Base-by-base conservation (phyloP, 2,113 vertebrate genomes). In the Ammospiza caudacuta region DNA sequence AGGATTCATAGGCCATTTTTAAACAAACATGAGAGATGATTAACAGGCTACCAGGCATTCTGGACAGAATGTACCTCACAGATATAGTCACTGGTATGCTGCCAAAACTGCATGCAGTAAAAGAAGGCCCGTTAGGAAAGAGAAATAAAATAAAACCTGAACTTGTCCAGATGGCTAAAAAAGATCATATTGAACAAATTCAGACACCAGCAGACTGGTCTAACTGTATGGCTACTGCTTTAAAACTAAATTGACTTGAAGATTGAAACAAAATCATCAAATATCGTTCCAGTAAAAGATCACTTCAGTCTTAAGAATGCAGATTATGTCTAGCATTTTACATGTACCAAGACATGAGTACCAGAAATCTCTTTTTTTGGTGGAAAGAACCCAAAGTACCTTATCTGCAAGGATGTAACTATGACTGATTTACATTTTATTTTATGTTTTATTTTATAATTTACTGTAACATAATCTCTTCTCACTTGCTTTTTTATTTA, bases 131-230 rank as follows among this genome's bases (percentile, higher is more conserved):
- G 15, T 82, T 73, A 92, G 9, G 25, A 84, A 41, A 33, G 24
- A 89, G 61, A 87, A 87, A 82, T 72, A 7, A 94, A 90, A 68
- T 87, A 82, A 94, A 79, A 73, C 14, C 16, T 46, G 46, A 91
- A 84, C 69, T 87, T 89, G 49, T 81, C 35, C 69, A 91, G 69
- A 75, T 62, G 58, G 58, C 68, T 91, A 79, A 89, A 94, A 95
- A 64, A 61, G 7, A 82, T 82, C 15, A 33, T 73, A 57, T 11
- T 89, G 44, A 76, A 83, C 79, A 64, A 72, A 94, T 92, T 82
- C 44, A 66, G 62, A 87, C 69, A 91, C 27, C 22, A 75, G 9
- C 8, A 75, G 29, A 72, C 29, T 41, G 15, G 31, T n/a, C 35
- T 75, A 75, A 57, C 44, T 68, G 22, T 78, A 44, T 64, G 24